phyloP scores from a whole-genome alignment of 2,888 invertebrate genomes.

The Stenotaenia linearis region DNA sequence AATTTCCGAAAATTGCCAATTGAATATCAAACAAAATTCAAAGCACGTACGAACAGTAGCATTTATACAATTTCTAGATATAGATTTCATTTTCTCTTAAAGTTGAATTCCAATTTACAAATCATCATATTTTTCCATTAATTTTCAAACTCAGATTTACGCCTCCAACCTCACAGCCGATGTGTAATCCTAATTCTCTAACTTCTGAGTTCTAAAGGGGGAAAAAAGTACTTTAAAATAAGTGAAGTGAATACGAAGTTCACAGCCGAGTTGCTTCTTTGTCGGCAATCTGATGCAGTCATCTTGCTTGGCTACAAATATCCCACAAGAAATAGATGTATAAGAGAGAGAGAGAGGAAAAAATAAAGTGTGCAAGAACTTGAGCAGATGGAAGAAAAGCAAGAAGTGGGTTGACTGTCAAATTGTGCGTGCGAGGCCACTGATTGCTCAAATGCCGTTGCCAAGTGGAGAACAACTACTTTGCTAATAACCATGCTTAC shows the following conservation, averaged over 20 bases:
- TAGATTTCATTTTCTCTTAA: background rate
- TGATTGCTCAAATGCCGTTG: constrained; percentile 5
- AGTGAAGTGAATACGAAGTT: background rate
- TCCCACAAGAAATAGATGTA: background rate
- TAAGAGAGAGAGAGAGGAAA: background rate
- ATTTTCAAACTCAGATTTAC: background rate
- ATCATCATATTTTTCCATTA: background rate
- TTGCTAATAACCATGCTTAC: background rate
- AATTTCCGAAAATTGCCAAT: background rate
- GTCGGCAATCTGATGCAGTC: background rate
- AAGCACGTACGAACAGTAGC: background rate
- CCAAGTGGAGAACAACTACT: background rate
- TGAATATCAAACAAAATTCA: background rate
- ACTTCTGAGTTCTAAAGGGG: no score
- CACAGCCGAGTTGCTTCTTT: background rate
- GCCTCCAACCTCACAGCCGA: no score
- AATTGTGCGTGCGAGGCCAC: background rate
- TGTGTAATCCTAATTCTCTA: no score
- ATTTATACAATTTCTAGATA: background rate
- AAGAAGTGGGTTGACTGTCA: background rate
- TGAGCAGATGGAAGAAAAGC: background rate
- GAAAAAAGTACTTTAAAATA: background rate
- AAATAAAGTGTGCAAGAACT: background rate
- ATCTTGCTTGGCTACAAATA: background rate
- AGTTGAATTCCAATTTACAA: background rate